Base-by-base conservation (phyloP, 1,140 invertebrate genomes). In the Drosophila novamexicana region DNA sequence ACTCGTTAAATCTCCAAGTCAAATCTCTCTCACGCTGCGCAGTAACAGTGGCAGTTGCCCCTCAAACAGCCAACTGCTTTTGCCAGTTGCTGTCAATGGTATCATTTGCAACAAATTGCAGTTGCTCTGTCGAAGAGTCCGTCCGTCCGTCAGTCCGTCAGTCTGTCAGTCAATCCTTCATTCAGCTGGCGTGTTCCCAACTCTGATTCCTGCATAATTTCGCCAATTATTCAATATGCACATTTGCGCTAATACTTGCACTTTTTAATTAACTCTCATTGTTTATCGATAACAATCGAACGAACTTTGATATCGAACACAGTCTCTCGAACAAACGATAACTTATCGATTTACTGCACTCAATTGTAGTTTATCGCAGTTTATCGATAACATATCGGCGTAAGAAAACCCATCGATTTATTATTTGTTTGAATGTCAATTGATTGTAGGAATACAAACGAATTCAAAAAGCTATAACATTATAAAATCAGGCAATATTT, bases 81-180 rank as follows among this genome's bases (percentile, higher is more conserved):
- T 37, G 7, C 14, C 18, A 10, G 12, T 7, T 18, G n/a, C 36
- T 61, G 61, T 52, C 61, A 63, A 39, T 40, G 47, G 8, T 40
- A 52, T 22, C 45, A 36, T 52, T 52, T 50, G 47, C 47, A 40
- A 42, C 37, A 42, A 34, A 61, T 10, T 36, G 45, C 45, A 22
- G 18, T 9, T 29, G 12, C 45, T 36, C 32, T 34, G 49, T 50
- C 52, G 22, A 12, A 7, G 12, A 54, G 7, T 37, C 7, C 3
- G 54, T 10, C 12, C 1, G 12, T 14, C 57, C 32, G 8, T 18
- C 18, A 8, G 47, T 29, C 18, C 18, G 47, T 29, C 47, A 1
- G 18, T 49, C 47, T 6, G 18, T 47, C 42, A 47, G 40, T 10
- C 39, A 14, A 3, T 34, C 16, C 10, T 18, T 56, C 9, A 56